Conservation (phyloP, 2,797 vertebrate genomes). For the Pangasius djambal region DNA sequence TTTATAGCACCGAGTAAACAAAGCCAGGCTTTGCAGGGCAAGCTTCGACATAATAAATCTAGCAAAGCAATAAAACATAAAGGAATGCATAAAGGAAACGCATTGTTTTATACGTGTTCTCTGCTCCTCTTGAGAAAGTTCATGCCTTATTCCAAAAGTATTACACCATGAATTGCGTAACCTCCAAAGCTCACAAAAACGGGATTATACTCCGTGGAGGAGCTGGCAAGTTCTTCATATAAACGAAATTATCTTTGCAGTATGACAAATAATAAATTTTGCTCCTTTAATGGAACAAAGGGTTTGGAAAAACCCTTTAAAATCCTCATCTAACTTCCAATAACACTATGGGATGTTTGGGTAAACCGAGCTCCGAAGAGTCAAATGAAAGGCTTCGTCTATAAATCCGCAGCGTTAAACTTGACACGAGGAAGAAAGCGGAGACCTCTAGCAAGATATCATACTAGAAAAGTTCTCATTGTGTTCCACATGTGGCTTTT, state of each 20-base stretch:
- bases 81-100: slow-evolving; percentile 53
- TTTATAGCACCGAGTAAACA: slow-evolving; percentile 29
- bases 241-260: slow-evolving; percentile 6
- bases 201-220: not conserved
- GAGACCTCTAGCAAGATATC: not conserved
- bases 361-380: slow-evolving; percentile 20
- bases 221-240: slow-evolving; percentile 3
- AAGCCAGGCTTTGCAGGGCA: slow-evolving; percentile 1
- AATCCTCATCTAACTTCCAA: slow-evolving; percentile 28
- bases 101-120: slow-evolving; percentile 37
- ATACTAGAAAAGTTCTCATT: slow-evolving; percentile 10
- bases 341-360: slow-evolving; percentile 13
- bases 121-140: slow-evolving; percentile 35
- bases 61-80: slow-evolving; percentile 39
- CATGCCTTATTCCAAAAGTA: slow-evolving; percentile 31
- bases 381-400: slow-evolving; percentile 17
- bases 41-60: slow-evolving; percentile 36
- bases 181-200: slow-evolving; percentile 34
- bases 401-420: slow-evolving; percentile 37
- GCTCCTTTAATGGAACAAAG: slow-evolving; percentile 26
- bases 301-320: slow-evolving; percentile 5
- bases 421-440: slow-evolving; percentile 11
- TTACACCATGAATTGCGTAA: slow-evolving; percentile 35
- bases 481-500: not conserved
- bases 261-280: slow-evolving; percentile 28